Evolutionary conservation across 1,140 invertebrate genomes (phyloP).

Genomic region (Ctenoplectra terminalis): DNA sequence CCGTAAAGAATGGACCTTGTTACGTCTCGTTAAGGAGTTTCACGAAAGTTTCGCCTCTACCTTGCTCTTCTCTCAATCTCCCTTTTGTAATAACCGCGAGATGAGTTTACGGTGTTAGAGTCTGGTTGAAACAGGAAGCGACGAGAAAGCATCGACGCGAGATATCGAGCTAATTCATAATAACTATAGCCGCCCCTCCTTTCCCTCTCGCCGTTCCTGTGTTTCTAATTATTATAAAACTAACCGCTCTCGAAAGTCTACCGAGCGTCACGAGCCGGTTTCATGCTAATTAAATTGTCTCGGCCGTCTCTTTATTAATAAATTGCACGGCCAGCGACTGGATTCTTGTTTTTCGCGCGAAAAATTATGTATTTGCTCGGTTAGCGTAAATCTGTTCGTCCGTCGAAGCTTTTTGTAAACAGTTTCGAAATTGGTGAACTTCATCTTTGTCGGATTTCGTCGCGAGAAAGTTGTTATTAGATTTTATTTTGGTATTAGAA

Average conservation of each 20-base stretch:
- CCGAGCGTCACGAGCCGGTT: background rate
- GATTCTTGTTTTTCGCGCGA: no score
- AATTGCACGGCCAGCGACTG: background rate
- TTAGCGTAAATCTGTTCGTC: background rate
- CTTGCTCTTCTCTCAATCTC: slow-evolving; percentile 55
- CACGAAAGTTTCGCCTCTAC: slow-evolving; percentile 61
- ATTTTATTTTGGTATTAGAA: no score
- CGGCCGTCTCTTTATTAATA: background rate
- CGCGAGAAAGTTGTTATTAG: no score
- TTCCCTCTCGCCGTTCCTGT: background rate
- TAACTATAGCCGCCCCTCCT: slow-evolving; percentile 12
- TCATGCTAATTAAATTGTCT: slow-evolving; percentile 32
- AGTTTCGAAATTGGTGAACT: background rate
- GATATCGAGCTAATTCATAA: slow-evolving; percentile 50
- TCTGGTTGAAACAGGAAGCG: slow-evolving; percentile 43
- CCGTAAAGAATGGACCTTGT: slow-evolving; percentile 69
- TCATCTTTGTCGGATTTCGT: no score
- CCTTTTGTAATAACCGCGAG: slow-evolving; percentile 69
- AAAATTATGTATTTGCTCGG: background rate
- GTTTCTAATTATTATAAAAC: slow-evolving; percentile 44
- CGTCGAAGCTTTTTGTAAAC: background rate
- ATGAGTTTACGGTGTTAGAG: slow-evolving; percentile 66
- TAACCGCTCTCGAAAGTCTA: slow-evolving; percentile 17
- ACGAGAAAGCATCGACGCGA: slow-evolving; percentile 40
- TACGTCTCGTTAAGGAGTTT: slow-evolving; percentile 72